Evolutionary conservation across 2,888 invertebrate species (phyloP).

Genomic region (Rhopalosiphum nymphaeae): DNA sequence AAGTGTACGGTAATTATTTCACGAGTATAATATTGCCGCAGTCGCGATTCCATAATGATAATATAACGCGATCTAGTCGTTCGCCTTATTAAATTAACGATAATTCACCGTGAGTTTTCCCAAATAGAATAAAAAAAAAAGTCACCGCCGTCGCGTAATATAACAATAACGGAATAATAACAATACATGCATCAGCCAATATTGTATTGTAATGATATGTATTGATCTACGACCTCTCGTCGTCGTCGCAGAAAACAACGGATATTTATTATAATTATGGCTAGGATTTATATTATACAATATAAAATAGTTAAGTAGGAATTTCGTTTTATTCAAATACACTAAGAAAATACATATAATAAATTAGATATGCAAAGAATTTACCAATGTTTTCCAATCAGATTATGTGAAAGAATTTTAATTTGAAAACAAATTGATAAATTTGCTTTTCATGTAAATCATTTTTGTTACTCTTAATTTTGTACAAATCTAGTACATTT

Average conservation of each 20-base stretch:
- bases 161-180: background rate
- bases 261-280: background rate
- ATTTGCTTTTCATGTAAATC: background rate
- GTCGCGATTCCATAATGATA: background rate
- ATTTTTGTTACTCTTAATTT: background rate
- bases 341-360: background rate
- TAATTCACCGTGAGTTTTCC: conserved; percentile 12
- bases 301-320: background rate
- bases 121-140: background rate
- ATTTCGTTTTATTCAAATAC: background rate
- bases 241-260: background rate
- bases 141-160: background rate
- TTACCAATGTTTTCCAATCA: background rate
- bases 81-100: background rate
- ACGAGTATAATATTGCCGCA: background rate
- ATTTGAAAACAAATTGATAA: background rate
- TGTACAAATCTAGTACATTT: background rate
- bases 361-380: background rate
- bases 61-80: background rate
- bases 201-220: background rate
- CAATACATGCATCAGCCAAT: background rate
- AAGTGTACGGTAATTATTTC: background rate
- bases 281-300: background rate
- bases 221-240: background rate
- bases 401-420: background rate